A percentile compares a stretch with the other conserved stretches of the same genome.
phyloP scores from a whole-genome alignment of 2,113 vertebrate species.

The Laticauda laticaudata region DNA sequence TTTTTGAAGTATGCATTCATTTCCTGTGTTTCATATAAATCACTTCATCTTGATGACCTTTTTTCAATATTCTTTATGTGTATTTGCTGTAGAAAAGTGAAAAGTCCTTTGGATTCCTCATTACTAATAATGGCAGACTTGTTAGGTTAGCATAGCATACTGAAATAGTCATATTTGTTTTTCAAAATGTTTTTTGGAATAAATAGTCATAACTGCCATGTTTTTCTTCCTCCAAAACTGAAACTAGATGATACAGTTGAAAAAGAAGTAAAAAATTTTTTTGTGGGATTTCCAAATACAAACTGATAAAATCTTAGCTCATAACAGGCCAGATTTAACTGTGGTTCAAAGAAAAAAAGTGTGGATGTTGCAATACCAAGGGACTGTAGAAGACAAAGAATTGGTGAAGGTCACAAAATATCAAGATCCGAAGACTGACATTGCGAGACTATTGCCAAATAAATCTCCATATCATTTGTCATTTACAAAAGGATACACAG shows the following conservation, averaged over 20 bases:
- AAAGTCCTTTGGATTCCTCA: slow-evolving; percentile 16
- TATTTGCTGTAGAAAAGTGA: slow-evolving; percentile 20
- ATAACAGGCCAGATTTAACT: no score
- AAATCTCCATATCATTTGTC: no score
- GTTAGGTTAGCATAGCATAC: slow-evolving; percentile 19
- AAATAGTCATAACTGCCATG: not conserved
- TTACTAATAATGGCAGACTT: not conserved
- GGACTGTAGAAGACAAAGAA: no score
- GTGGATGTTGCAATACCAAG: no score
- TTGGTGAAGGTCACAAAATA: no score
- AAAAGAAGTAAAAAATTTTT: not conserved
- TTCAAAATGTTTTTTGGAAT: not conserved
- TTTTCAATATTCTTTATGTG: slow-evolving; percentile 11
- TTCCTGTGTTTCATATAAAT: slow-evolving; percentile 3
- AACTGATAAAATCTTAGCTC: no score
- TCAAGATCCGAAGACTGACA: no score
- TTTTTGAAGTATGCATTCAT: slow-evolving; percentile 33
- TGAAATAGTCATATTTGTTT: not conserved
- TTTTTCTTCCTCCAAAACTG: not conserved
- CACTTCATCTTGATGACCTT: not conserved
- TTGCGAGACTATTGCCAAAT: no score
- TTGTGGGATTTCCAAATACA: not conserved
- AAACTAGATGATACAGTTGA: slow-evolving; percentile 13
- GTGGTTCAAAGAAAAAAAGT: no score
- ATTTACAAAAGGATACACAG: no score